Evolutionary conservation across 2,113 vertebrate genomes (phyloP), one percentile per base, ranked within the genome.

Genomic region (Semnopithecus entellus): DNA sequence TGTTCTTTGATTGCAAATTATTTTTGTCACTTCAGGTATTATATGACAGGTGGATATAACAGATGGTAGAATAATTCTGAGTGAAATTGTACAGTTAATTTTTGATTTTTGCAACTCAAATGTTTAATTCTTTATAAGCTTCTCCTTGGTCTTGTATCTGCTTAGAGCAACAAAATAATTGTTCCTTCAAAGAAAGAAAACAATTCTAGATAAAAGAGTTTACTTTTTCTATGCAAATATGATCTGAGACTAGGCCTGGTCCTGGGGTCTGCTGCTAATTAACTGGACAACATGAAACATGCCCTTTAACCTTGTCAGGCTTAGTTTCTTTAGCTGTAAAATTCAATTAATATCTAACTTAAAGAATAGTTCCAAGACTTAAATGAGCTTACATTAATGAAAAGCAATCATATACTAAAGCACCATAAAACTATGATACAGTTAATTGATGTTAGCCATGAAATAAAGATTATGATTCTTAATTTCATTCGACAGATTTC

Each of bases 131-230:
- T 94, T 32, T 48, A 1, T 94, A 92, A 48, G 59, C 32, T 88
- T 95, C 52, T 90, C n/a, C 55, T 30, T 75, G 20, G 14, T 97
- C 38, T 95, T 94, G 6, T 11, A 27, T 78, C 73, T 93, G 68
- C 57, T 79, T 88, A 96, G 55, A 52, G 84, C 84, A 88, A 83
- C 70, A 90, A 93, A 97, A 50, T 82, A 75, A 64, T 68, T 91
- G 14, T 1, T 92, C 6, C 79, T 89, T 95, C 5, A 75, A 75
- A 92, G 80, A 70, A 95, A 94, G 84, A 95, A 88, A 88, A 18
- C 52, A 66, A 27, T 2, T 16, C 52, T 88, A 27, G 2, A 50
- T 90, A 59, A 70, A 96, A 72, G 38, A 45, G 45, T 27, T 88
- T 55, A 9, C 48, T 80, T 61, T 93, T 76, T 79, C 55, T 87